Conservation (phyloP, 2,888 invertebrate genomes). For the Atrina japonica region DNA sequence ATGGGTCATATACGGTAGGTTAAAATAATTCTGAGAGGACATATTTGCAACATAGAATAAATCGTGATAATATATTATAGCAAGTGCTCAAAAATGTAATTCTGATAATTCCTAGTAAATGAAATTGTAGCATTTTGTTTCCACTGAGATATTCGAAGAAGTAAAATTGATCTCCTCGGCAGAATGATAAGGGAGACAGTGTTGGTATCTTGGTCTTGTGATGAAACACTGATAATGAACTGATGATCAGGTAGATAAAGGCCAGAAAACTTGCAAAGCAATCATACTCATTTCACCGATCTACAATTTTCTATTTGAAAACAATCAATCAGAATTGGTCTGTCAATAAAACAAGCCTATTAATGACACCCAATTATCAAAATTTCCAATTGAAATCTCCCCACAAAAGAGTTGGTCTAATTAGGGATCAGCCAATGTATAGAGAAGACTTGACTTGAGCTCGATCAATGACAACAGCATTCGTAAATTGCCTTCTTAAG, state of each 20-base stretch:
- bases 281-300: constrained; percentile 51
- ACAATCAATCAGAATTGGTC: constrained; percentile 66
- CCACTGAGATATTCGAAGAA: no score
- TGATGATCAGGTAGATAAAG: constrained; percentile 41
- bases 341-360: constrained; percentile 44
- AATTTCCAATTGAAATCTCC: constrained; percentile 47
- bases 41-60: no score
- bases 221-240: constrained; percentile 31
- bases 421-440: constrained; percentile 41
- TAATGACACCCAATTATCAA: constrained; percentile 47
- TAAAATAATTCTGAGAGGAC: no score
- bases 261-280: constrained; percentile 34
- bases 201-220: not conserved
- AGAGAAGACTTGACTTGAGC: constrained; percentile 24
- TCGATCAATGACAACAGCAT: constrained; percentile 32
- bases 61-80: no score
- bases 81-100: no score
- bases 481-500: constrained; percentile 37
- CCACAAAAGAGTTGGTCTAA: constrained; percentile 44
- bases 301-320: constrained; percentile 61
- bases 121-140: no score
- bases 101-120: no score
- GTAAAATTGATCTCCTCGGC: not conserved
- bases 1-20: no score
- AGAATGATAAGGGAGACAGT: constrained; percentile 4